These are phyloP conservation scores for Ectemnius cavifrons DNA, from an alignment of 2,888 invertebrate genomes.

Conservation along the genomic window DNA sequence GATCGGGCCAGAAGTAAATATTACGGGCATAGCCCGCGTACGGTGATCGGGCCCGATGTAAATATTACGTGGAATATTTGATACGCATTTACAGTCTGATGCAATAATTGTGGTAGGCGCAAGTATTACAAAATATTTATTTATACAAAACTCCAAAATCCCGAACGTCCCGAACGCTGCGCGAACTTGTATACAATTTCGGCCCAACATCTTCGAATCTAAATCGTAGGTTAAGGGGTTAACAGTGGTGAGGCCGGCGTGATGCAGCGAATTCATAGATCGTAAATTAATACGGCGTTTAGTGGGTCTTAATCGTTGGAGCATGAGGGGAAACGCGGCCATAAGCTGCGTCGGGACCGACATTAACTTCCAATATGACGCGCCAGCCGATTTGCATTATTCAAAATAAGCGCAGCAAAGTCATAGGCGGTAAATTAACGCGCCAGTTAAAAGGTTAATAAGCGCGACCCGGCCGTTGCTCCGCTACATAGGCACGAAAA, in stretches of 20 bases:
- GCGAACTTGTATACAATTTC: no score
- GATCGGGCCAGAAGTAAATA: no score
- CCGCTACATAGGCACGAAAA: conserved; percentile 34
- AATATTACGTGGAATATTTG: no score
- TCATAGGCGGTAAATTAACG: conserved; percentile 42
- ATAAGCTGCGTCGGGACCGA: conserved; percentile 13
- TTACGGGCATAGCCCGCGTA: no score
- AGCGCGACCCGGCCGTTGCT: conserved; percentile 41
- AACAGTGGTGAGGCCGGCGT: neutral
- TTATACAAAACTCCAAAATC: no score
- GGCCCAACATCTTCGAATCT: no score
- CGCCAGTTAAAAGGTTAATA: conserved; percentile 45
- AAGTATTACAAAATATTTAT: no score
- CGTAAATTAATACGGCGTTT: conserved; percentile 5
- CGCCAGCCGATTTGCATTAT: conserved; percentile 20
- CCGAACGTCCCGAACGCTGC: no score
- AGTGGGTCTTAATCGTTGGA: neutral
- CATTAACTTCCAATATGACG: conserved; percentile 30
- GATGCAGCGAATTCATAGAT: neutral
- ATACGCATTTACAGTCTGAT: no score
- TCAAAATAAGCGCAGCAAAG: conserved; percentile 38
- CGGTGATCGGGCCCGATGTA: no score
- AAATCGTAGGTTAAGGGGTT: no score
- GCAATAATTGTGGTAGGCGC: no score
- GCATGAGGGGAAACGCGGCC: neutral